Conservation (phyloP, 2,113 vertebrate genomes). For the Lepisosteus osseus region DNA sequence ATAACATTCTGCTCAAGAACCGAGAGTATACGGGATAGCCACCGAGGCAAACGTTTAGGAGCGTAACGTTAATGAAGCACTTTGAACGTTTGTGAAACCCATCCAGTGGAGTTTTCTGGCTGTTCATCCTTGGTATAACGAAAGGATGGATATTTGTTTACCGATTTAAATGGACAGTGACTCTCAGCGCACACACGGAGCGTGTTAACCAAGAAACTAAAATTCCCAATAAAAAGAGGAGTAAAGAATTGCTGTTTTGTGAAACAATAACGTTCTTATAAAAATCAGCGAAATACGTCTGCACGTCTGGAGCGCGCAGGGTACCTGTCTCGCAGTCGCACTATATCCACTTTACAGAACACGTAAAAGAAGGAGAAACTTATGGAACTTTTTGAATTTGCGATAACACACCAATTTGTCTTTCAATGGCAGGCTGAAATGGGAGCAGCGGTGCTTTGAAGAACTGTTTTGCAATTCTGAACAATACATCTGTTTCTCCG, state of each 20-base stretch:
- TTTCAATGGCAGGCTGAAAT: constrained; percentile 13
- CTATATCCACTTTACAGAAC: background rate
- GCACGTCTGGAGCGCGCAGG: background rate
- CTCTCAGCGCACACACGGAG: background rate
- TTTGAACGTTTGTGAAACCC: constrained; percentile 52
- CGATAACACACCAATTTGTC: background rate
- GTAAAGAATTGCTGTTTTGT: constrained; percentile 13
- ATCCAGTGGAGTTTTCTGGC: constrained; percentile 43
- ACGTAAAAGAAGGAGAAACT: background rate
- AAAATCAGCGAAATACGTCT: background rate
- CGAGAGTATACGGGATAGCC: constrained; percentile 15
- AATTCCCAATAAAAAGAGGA: background rate
- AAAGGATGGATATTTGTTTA: constrained; percentile 58
- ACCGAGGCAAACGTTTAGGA: constrained; percentile 8
- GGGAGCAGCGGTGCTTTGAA: constrained; percentile 36
- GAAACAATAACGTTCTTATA: constrained; percentile 20
- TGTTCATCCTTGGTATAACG: constrained; percentile 51
- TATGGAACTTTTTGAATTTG: background rate
- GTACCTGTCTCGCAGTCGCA: constrained; percentile 1
- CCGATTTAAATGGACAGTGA: constrained; percentile 42
- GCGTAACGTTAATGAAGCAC: constrained; percentile 26
- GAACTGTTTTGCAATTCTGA: constrained; percentile 20
- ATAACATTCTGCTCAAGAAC: constrained; percentile 22
- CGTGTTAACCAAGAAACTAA: background rate
- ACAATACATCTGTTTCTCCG: background rate